A percentile compares a stretch with the other conserved stretches of the same genome.
These are phyloP conservation scores for Coelinius sp. DNA, from an alignment of 2,888 invertebrate genomes.

Conservation along the genomic window DNA sequence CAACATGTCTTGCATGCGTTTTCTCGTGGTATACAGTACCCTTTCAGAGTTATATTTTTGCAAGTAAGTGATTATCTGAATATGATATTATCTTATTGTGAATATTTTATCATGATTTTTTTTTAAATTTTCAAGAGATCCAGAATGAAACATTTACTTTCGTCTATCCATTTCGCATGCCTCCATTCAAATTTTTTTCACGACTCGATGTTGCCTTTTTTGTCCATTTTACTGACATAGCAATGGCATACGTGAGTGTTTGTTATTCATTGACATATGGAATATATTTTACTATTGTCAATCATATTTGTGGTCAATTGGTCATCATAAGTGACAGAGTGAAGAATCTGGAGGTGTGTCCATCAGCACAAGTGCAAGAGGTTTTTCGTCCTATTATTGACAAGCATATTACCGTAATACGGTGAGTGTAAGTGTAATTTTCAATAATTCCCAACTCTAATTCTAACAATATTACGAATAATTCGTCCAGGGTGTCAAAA, in stretches of 20 bases:
- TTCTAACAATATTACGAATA: neutral
- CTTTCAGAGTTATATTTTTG: conserved; percentile 1
- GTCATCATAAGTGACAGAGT: conserved; percentile 38
- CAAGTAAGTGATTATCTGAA: neutral
- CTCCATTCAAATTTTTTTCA: conserved; percentile 36
- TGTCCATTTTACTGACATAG: conserved; percentile 37
- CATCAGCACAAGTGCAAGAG: neutral
- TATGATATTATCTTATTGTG: too few species aligned
- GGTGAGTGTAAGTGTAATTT: conserved; percentile 28
- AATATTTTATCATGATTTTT: too few species aligned
- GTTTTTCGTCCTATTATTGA: conserved; percentile 34
- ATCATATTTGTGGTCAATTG: conserved; percentile 40
- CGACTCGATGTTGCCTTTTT: conserved; percentile 31
- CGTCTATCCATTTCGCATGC: conserved; percentile 37
- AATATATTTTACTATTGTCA: conserved; percentile 34
- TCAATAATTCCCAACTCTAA: neutral
- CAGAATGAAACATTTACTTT: neutral
- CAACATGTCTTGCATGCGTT: neutral
- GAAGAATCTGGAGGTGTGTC: conserved; percentile 17
- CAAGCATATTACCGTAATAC: conserved; percentile 22
- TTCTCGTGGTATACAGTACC: conserved; percentile 4
- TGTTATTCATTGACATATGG: conserved; percentile 34
- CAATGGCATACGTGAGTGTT: conserved; percentile 32
- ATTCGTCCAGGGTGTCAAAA: conserved; percentile 28
- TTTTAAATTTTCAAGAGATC: neutral